Evolutionary conservation across 2,888 invertebrate genomes (phyloP).

Genomic region (Cyrtodaria siliqua): DNA sequence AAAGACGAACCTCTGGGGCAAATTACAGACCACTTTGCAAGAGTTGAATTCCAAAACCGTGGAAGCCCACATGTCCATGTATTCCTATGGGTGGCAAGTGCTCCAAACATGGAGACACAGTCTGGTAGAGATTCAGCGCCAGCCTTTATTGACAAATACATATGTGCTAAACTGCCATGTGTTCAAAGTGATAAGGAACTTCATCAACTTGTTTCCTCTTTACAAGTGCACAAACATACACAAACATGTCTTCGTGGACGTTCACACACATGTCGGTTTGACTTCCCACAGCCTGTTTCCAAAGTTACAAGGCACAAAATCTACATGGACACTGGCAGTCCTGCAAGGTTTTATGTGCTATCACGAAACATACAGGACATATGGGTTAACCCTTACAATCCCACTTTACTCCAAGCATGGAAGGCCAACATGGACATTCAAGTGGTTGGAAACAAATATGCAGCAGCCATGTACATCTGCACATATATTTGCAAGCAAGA

Average conservation of each 20-base stretch:
- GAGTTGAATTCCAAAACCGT: constrained; percentile 27
- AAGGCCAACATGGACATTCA: constrained; percentile 21
- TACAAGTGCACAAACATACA: constrained; percentile 9
- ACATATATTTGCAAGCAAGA: constrained; percentile 11
- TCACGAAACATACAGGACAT: neutral
- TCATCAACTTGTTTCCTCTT: neutral
- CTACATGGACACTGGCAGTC: neutral
- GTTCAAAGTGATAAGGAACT: neutral
- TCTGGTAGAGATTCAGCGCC: neutral
- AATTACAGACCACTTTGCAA: constrained; percentile 18
- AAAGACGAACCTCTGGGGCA: neutral
- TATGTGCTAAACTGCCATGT: constrained; percentile 3
- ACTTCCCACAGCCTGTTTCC: constrained; percentile 5
- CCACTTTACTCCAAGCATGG: neutral
- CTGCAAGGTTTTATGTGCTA: constrained; percentile 18
- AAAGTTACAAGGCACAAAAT: neutral
- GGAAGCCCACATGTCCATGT: constrained; percentile 26
- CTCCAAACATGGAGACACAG: constrained; percentile 24
- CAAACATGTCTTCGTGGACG: neutral
- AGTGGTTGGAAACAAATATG: constrained; percentile 18
- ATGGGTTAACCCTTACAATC: constrained; percentile 24
- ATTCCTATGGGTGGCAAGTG: constrained; percentile 12
- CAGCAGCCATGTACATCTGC: constrained; percentile 17
- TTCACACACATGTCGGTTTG: constrained; percentile 9
- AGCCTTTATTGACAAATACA: constrained; percentile 29